Percentiles rank a stretch among this genome's conserved stretches.
phyloP scores from a whole-genome alignment of 2,113 vertebrate genomes.

The Triplophysa rosa region DNA sequence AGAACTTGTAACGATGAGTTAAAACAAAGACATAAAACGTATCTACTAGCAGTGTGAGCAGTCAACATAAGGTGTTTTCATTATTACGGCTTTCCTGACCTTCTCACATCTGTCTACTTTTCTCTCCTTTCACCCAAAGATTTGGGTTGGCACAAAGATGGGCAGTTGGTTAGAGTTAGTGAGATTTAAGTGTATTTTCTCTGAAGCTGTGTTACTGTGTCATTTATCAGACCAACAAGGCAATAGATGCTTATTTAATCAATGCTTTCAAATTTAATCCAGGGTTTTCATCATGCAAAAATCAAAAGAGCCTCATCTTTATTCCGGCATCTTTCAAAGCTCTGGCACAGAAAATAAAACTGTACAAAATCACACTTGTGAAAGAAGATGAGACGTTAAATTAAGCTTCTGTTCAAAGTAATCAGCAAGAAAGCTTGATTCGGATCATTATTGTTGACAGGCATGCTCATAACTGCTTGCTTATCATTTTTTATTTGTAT shows the following conservation, averaged over 20 bases:
- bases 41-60: no score
- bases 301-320: constrained; percentile 18
- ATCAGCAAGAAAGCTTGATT: neutral
- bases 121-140: neutral
- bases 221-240: constrained; percentile 27
- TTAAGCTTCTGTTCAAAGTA: constrained; percentile 2
- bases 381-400: neutral
- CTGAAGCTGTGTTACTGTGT: neutral
- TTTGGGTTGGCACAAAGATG: neutral
- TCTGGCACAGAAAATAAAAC: constrained; percentile 7
- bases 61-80: neutral
- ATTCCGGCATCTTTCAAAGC: neutral
- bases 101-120: constrained; percentile 7
- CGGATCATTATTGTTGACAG: constrained; percentile 5
- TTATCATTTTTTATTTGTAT: neutral
- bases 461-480: neutral
- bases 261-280: constrained; percentile 7
- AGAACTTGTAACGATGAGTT: no score
- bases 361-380: neutral
- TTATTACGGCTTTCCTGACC: neutral
- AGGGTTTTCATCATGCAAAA: neutral
- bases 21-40: no score
- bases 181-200: constrained; percentile 17
- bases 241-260: constrained; percentile 33
- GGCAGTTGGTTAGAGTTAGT: constrained; percentile 8